Conservation (phyloP, 37 sponge, comb jelly and placozoan genomes). For the Theonella swinhoei region DNA sequence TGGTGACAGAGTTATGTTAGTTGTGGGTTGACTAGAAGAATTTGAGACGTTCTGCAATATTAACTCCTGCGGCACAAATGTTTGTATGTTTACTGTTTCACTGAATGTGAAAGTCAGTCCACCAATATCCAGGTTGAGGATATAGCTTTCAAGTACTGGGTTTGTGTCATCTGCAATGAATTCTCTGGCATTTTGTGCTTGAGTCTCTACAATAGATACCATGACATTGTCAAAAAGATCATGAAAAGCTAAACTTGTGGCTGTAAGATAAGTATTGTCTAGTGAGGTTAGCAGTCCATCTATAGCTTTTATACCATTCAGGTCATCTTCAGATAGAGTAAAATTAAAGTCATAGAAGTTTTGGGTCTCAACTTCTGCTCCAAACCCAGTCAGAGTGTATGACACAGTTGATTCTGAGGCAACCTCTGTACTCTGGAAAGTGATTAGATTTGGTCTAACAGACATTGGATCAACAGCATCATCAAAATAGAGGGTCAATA, state of each 20-base stretch:
- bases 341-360: slow-evolving; percentile 57
- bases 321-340: slow-evolving; percentile 43
- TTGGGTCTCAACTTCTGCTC: neutral
- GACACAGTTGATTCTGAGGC: slow-evolving; percentile 30
- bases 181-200: slow-evolving; percentile 33
- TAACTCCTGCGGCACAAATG: slow-evolving; percentile 39
- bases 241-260: slow-evolving; percentile 37
- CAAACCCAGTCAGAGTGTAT: slow-evolving; percentile 60
- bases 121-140: slow-evolving; percentile 71
- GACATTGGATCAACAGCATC: slow-evolving; percentile 74
- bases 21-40: slow-evolving; percentile 3
- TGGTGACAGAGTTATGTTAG: slow-evolving; percentile 17
- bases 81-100: slow-evolving; percentile 75
- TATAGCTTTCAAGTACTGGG: slow-evolving; percentile 59
- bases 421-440: slow-evolving; percentile 53
- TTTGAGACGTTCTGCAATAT: slow-evolving; percentile 62
- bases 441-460: slow-evolving; percentile 57
- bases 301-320: slow-evolving; percentile 63
- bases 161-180: slow-evolving; percentile 65
- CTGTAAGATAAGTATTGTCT: slow-evolving; percentile 55
- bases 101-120: slow-evolving; percentile 65
- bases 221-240: slow-evolving; percentile 72
- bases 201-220: slow-evolving; percentile 50
- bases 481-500: slow-evolving; percentile 66
- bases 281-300: slow-evolving; percentile 31